Conservation (phyloP, 2,797 vertebrate species). For the Sarcoramphus papa region DNA sequence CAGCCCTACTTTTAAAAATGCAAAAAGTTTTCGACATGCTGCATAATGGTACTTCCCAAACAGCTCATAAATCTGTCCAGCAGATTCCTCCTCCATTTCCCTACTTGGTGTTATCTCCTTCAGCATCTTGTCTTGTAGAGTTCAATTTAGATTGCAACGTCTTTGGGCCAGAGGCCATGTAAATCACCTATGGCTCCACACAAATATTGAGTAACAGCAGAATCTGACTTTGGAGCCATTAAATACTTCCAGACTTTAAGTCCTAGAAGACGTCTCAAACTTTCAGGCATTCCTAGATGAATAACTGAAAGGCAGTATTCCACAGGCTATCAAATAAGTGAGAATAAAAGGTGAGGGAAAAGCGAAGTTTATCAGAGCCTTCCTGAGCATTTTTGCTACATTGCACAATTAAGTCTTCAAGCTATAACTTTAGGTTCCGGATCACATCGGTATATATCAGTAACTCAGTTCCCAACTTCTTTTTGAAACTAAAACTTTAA, state of each 20-base stretch:
- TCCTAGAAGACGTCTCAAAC: not conserved
- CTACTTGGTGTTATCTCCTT: not conserved
- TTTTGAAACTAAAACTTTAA: not conserved
- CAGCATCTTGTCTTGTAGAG: not conserved
- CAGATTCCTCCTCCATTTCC: not conserved
- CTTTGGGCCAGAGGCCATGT: not conserved
- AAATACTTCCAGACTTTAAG: not conserved
- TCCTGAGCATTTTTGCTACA: not conserved
- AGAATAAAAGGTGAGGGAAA: not conserved
- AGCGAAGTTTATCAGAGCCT: not conserved
- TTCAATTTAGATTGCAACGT: not conserved
- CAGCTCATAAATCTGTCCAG: not conserved
- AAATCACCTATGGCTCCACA: not conserved
- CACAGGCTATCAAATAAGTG: not conserved
- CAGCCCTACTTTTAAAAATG: slow-evolving; percentile 33
- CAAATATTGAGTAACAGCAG: not conserved
- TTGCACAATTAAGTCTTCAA: not conserved
- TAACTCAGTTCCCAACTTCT: not conserved
- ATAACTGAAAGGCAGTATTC: not conserved
- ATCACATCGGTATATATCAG: not conserved
- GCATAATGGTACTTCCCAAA: not conserved
- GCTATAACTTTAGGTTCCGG: not conserved
- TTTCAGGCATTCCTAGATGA: not conserved
- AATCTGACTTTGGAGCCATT: not conserved
- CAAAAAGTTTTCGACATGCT: not conserved